Percentiles rank a stretch among this genome's conserved stretches.
phyloP scores from a whole-genome alignment of 2,888 invertebrate species.

The Erynnis tages region DNA sequence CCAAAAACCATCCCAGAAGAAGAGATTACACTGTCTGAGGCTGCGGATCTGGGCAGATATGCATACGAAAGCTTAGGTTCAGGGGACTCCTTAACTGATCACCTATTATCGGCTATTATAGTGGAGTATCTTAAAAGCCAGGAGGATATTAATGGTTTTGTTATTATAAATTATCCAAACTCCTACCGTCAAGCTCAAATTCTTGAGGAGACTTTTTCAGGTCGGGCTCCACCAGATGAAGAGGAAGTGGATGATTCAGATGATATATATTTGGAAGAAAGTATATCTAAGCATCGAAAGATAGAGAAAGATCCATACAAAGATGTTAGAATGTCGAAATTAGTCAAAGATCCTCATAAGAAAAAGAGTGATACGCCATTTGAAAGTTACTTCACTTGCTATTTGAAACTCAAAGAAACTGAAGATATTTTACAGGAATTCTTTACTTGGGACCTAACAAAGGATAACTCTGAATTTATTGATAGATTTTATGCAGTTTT shows the following conservation, averaged over 20 bases:
- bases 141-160: constrained; percentile 78
- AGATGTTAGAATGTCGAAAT: constrained; percentile 65
- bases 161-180: constrained; percentile 84
- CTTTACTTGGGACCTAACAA: constrained; percentile 63
- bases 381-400: constrained; percentile 81
- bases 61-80: constrained; percentile 76
- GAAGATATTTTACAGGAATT: constrained; percentile 65
- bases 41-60: constrained; percentile 80
- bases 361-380: constrained; percentile 54
- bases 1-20: constrained; percentile 82
- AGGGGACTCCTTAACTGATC: constrained; percentile 79
- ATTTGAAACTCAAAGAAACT: constrained; percentile 71
- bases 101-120: constrained; percentile 80
- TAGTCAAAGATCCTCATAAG: constrained; percentile 77
- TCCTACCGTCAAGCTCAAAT: constrained; percentile 80
- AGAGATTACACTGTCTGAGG: constrained; percentile 69
- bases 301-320: constrained; percentile 60
- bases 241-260: constrained; percentile 56
- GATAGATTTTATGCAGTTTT: constrained; percentile 82
- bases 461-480: constrained; percentile 71
- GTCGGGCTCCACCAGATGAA: constrained; percentile 68
- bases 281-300: constrained; percentile 58
- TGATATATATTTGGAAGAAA: constrained; percentile 68
- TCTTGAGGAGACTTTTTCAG: constrained; percentile 82
- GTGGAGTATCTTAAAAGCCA: constrained; percentile 82